A percentile compares a stretch with the other conserved stretches of the same genome.
These are phyloP conservation scores for Sinocyclocheilus anophthalmus DNA, from an alignment of 2,113 vertebrate genomes.

Conservation along the genomic window DNA sequence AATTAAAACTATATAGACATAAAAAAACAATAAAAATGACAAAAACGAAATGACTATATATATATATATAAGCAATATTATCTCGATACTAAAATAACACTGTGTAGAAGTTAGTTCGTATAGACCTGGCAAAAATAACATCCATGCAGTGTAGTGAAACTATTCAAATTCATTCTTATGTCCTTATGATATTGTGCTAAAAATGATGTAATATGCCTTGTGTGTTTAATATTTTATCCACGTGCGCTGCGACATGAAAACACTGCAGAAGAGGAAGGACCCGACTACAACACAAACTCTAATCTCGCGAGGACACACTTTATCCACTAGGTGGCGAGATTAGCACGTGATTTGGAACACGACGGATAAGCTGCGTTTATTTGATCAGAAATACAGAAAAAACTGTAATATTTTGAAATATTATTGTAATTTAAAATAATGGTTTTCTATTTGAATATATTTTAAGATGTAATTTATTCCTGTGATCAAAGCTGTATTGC, in stretches of 20 bases:
- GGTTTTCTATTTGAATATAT: too few species aligned
- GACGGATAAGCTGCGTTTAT: background rate
- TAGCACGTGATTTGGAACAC: background rate
- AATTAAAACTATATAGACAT: too few species aligned
- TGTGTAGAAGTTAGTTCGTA: background rate
- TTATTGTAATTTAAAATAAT: too few species aligned
- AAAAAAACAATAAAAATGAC: too few species aligned
- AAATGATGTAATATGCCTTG: background rate
- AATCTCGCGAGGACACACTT: background rate
- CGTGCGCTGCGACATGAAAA: background rate
- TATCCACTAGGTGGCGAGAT: constrained; percentile 39
- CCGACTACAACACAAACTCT: background rate
- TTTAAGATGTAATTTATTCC: too few species aligned
- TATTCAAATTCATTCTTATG: background rate
- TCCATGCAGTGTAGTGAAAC: background rate
- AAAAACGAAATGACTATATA: too few species aligned
- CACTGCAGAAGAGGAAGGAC: background rate
- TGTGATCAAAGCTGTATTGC: too few species aligned
- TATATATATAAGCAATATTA: too few species aligned
- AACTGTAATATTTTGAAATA: too few species aligned
- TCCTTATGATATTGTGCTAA: too few species aligned
- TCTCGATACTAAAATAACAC: too few species aligned
- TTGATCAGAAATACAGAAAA: too few species aligned
- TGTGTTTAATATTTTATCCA: background rate
- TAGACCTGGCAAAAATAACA: background rate